Percentiles rank a stretch among this genome's conserved stretches.
Conservation (phyloP, 2,888 invertebrate genomes). For the Cotesia congregata region DNA sequence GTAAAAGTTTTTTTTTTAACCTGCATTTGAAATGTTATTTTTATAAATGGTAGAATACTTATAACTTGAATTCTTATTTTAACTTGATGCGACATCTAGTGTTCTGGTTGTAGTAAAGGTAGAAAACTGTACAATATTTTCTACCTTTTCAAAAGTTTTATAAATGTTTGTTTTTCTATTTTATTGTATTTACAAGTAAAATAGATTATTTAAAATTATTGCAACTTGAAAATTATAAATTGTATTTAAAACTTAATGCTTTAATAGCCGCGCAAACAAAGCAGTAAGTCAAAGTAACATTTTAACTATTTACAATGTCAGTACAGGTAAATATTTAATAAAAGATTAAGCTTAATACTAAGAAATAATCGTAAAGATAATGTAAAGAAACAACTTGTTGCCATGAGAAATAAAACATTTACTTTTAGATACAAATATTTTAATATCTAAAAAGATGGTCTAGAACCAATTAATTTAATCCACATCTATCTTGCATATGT, state of each 20-base stretch:
- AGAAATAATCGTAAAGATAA: background rate
- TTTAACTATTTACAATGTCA: background rate
- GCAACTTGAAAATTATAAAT: background rate
- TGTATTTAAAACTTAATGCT: background rate
- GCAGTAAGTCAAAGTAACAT: background rate
- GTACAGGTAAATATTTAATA: background rate
- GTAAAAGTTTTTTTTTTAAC: no score
- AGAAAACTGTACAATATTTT: slow-evolving; percentile 6
- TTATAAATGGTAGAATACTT: background rate
- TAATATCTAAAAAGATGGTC: no score
- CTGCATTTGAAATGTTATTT: no score
- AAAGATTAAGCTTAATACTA: background rate
- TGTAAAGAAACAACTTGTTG: background rate
- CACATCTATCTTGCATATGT: no score
- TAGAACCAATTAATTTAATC: no score
- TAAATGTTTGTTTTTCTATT: background rate
- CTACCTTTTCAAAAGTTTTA: background rate
- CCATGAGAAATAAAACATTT: background rate
- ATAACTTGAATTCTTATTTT: background rate
- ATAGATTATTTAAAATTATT: background rate
- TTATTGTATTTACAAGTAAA: background rate
- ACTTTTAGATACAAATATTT: background rate
- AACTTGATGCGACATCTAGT: slow-evolving; percentile 11
- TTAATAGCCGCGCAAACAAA: background rate
- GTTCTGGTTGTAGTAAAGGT: background rate